Percentiles rank a stretch among this genome's conserved stretches.
phyloP scores from a whole-genome alignment of 2,888 invertebrate species.

The Drosophila vallismaia region DNA sequence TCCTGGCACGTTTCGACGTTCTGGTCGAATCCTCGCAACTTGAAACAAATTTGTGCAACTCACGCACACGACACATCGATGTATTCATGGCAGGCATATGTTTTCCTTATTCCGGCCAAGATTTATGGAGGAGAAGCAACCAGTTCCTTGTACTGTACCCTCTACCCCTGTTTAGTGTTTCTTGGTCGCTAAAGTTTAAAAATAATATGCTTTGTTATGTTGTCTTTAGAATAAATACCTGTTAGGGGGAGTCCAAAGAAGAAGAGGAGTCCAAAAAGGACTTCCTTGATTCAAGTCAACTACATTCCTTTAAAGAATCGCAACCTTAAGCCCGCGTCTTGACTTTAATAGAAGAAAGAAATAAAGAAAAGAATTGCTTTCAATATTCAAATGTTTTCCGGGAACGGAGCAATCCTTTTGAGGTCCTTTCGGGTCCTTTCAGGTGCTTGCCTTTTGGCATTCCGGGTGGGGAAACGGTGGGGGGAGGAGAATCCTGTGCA shows the following conservation, averaged over 20 bases:
- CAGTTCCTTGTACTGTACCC: background rate
- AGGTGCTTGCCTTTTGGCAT: conserved; percentile 13
- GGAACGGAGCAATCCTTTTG: conserved; percentile 19
- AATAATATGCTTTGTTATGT: conserved; percentile 25
- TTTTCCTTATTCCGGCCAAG: conserved; percentile 12
- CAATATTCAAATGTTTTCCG: conserved; percentile 13
- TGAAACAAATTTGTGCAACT: conserved; percentile 57
- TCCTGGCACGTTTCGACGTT: conserved; percentile 64
- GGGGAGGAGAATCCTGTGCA: too few relatives aligned
- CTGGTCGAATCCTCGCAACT: conserved; percentile 45
- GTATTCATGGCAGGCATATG: background rate
- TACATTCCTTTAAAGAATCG: conserved; percentile 1
- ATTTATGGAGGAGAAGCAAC: conserved; percentile 17
- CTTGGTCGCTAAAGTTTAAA: conserved; percentile 19
- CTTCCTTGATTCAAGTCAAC: conserved; percentile 7
- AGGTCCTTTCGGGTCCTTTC: conserved; percentile 6
- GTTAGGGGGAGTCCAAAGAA: conserved; percentile 29
- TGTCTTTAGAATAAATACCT: conserved; percentile 31
- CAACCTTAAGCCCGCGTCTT: background rate
- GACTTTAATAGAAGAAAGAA: background rate
- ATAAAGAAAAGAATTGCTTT: background rate
- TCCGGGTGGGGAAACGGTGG: background rate
- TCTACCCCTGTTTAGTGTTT: background rate
- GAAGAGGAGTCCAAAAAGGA: background rate
- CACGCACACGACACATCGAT: conserved; percentile 57